phyloP scores from a whole-genome alignment of 37 sponge, comb jelly and placozoan genomes.

The Oscarella lobularis region DNA sequence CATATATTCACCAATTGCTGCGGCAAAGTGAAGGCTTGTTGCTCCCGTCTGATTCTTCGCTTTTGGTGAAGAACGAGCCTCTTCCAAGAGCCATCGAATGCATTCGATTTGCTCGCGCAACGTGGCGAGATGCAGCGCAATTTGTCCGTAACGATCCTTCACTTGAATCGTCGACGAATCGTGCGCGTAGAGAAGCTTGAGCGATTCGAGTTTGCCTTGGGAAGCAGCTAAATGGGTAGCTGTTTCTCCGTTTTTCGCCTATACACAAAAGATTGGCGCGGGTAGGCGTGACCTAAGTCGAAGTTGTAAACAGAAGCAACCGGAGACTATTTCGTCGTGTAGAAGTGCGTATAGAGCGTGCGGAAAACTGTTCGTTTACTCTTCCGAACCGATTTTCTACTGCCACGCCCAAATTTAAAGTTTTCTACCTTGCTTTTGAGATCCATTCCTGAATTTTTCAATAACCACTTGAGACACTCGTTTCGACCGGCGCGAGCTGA shows the following conservation, averaged over 20 bases:
- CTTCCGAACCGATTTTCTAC: no score
- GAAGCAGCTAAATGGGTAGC: neutral
- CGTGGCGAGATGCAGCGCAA: neutral
- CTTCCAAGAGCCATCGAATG: neutral
- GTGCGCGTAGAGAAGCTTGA: neutral
- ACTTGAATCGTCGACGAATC: neutral
- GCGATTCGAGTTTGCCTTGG: neutral
- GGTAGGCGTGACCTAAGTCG: no score
- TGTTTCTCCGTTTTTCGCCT: slow-evolving; percentile 8
- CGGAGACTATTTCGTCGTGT: no score
- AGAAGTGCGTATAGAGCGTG: no score
- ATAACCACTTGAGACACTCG: neutral
- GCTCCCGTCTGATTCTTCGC: slow-evolving; percentile 3
- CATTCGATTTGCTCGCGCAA: neutral
- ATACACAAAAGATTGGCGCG: neutral
- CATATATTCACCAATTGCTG: neutral
- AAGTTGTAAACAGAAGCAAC: no score
- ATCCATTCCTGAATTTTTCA: slow-evolving; percentile 1
- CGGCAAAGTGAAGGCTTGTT: neutral
- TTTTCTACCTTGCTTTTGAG: slow-evolving; percentile 1
- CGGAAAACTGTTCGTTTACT: no score
- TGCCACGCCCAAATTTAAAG: no score
- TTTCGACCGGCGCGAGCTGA: neutral
- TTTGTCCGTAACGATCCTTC: slow-evolving; percentile 2
- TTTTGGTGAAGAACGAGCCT: neutral